Conservation (phyloP, 2,888 invertebrate genomes). For the Sesia apiformis region DNA sequence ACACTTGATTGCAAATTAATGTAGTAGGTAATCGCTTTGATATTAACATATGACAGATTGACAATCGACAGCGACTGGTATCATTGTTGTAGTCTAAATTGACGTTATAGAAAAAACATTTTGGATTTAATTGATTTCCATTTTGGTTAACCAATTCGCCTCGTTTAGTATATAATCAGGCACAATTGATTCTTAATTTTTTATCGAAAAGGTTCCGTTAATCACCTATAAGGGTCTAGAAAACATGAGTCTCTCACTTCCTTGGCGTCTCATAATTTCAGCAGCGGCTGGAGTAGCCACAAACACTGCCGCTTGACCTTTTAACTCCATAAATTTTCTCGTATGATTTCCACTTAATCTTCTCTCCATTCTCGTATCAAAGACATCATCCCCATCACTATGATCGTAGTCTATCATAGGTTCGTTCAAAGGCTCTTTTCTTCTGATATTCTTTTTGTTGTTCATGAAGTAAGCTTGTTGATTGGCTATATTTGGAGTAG, state of each 20-base stretch:
- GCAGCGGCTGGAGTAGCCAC: slow-evolving; percentile 60
- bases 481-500: slow-evolving; percentile 52
- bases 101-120: too few species aligned
- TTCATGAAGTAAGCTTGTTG: slow-evolving; percentile 52
- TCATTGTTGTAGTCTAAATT: too few species aligned
- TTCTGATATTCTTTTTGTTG: slow-evolving; percentile 40
- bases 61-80: too few species aligned
- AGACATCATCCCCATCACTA: slow-evolving; percentile 62
- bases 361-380: slow-evolving; percentile 52
- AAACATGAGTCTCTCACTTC: slow-evolving; percentile 58
- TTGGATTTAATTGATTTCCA: too few species aligned
- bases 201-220: too few species aligned
- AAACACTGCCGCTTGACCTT: slow-evolving; percentile 54
- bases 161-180: too few species aligned
- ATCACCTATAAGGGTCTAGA: slow-evolving; percentile 37
- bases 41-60: too few species aligned
- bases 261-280: slow-evolving; percentile 60
- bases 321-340: slow-evolving; percentile 54
- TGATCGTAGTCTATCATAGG: slow-evolving; percentile 67
- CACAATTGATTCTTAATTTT: too few species aligned
- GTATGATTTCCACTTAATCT: slow-evolving; percentile 41
- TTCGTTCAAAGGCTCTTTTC: slow-evolving; percentile 52
- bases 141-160: too few species aligned
- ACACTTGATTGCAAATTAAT: too few species aligned
- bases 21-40: too few species aligned